Evolutionary conservation across 2,888 invertebrate genomes (phyloP), one percentile per base, ranked within the genome.

Genomic region (Branchinecta sandiegonensis): DNA sequence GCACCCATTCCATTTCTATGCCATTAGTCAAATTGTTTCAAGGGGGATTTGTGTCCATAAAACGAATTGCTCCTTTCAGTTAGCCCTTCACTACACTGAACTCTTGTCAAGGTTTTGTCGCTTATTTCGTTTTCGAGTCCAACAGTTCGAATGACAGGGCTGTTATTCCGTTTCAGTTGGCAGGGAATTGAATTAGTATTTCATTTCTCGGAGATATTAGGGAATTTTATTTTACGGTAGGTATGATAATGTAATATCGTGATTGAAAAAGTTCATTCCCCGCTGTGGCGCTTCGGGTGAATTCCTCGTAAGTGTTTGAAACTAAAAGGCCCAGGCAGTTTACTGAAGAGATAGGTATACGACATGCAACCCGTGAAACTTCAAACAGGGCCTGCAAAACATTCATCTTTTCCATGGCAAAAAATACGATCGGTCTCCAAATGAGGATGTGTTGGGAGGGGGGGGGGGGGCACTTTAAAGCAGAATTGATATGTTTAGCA

Each of bases 11-110:
- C 56, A 56, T 17, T 56, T 56, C 56, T 56, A 56, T 10, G 8
- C 56, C 56, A 56, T 56, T 56, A 56, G 14, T 56, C 56, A 56
- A 56, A 56, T 56, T 56, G 56, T 56, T 56, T 56, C 56, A 56
- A 56, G 17, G 56, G 56, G 56, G 56, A 56, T 56, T 56, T 56
- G 56, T 56, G 56, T 56, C 56, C 56, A 56, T 56, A 56, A 56
- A 56, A 56, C 56, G 17, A 56, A 56, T 56, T 56, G 56, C 56
- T 56, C 17, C 56, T 56, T 56, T 56, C 56, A n/a, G n/a, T n/a
- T 56, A n/a, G 17, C n/a, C 56, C 56, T 17, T 17, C 56, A 14
- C 56, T 17, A n/a, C 17, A 56, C 17, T 10, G 17, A 56, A 56
- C 14, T 56, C 17, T 17, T 56, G 56, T 56, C 56, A 56, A 56